Evolutionary conservation across 2,888 invertebrate genomes (phyloP).

Genomic region (Polydrusus tereticollis): DNA sequence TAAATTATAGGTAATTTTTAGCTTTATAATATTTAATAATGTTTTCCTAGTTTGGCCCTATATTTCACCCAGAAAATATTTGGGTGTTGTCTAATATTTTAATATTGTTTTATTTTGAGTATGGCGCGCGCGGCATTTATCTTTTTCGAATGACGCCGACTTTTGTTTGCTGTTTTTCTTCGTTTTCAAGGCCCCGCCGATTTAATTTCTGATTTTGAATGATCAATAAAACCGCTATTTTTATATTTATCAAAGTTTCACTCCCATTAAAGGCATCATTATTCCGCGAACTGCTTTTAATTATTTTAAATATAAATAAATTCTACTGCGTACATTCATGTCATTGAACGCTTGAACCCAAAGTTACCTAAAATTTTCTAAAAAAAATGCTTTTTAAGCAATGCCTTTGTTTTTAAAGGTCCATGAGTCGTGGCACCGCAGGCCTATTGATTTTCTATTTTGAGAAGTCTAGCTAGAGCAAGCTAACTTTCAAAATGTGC

Average conservation of each 20-base stretch:
- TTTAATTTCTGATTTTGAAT: neutral
- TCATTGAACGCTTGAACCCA: neutral
- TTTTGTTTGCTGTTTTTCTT: slow-evolving; percentile 21
- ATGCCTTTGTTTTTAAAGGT: slow-evolving; percentile 2
- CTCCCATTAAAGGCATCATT: too few species aligned
- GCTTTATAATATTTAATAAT: slow-evolving; percentile 42
- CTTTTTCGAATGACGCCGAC: slow-evolving; percentile 54
- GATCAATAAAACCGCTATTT: neutral
- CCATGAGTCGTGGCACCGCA: slow-evolving; percentile 9
- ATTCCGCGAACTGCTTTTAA: neutral
- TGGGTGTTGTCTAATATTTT: slow-evolving; percentile 65
- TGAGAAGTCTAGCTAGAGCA: slow-evolving; percentile 33
- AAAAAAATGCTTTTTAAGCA: neutral
- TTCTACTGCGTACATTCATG: neutral
- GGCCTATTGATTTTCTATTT: slow-evolving; percentile 47
- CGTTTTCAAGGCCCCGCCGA: slow-evolving; percentile 3
- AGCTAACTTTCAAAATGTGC: slow-evolving; percentile 36
- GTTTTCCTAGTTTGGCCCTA: slow-evolving; percentile 48
- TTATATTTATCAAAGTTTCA: neutral
- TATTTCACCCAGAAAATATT: slow-evolving; percentile 62
- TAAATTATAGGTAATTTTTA: slow-evolving; percentile 61
- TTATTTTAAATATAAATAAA: slow-evolving; percentile 2
- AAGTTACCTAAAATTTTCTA: neutral
- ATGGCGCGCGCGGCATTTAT: slow-evolving; percentile 63
- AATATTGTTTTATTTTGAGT: slow-evolving; percentile 66